phyloP scores from a whole-genome alignment of 2,888 invertebrate genomes.

The Pyralis farinalis region DNA sequence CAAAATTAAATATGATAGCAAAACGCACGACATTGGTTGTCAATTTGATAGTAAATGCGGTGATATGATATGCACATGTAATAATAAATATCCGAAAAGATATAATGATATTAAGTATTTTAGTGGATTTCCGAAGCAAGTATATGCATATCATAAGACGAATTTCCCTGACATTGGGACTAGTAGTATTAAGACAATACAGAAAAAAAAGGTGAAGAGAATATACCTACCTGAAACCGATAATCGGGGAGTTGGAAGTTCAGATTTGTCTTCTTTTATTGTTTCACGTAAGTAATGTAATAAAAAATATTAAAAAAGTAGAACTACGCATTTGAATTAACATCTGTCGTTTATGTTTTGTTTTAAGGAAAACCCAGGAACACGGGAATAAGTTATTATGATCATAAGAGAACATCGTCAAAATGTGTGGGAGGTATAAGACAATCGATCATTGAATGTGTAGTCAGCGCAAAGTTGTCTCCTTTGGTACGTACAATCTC shows the following conservation, averaged over 20 bases:
- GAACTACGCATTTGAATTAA: no score
- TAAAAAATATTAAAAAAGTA: not conserved
- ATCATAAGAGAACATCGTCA: slow-evolving; percentile 45
- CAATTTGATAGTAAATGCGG: slow-evolving; percentile 37
- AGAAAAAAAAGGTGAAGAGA: slow-evolving; percentile 40
- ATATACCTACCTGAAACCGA: slow-evolving; percentile 54
- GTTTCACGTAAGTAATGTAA: slow-evolving; percentile 29
- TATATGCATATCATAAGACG: slow-evolving; percentile 34
- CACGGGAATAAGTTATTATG: slow-evolving; percentile 29
- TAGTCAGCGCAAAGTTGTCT: slow-evolving; percentile 47
- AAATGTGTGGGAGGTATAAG: slow-evolving; percentile 50
- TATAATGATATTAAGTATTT: slow-evolving; percentile 30
- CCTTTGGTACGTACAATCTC: slow-evolving; percentile 48
- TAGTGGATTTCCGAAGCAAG: slow-evolving; percentile 28
- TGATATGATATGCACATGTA: no score
- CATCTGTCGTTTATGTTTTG: no score
- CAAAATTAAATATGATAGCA: slow-evolving; percentile 20
- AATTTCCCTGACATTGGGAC: slow-evolving; percentile 48
- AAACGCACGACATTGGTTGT: slow-evolving; percentile 33
- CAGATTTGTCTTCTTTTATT: slow-evolving; percentile 30
- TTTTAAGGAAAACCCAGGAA: slow-evolving; percentile 38
- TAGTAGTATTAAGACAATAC: slow-evolving; percentile 43
- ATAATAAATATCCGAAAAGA: slow-evolving; percentile 17
- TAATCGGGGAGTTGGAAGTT: slow-evolving; percentile 50
- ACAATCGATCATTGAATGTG: slow-evolving; percentile 28